Base-by-base conservation (phyloP, 2,888 invertebrate genomes). In the Carabus problematicus region DNA sequence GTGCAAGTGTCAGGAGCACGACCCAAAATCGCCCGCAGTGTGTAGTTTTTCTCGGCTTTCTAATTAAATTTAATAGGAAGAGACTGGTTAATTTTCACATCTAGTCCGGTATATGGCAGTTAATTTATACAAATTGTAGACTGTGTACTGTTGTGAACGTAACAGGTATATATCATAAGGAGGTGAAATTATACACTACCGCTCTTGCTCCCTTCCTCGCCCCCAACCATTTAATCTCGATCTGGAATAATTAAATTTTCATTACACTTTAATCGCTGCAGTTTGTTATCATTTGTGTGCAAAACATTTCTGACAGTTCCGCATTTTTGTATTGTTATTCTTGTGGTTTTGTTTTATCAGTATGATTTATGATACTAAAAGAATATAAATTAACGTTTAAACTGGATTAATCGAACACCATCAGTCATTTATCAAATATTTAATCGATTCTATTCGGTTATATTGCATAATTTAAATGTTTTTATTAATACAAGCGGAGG, bases 111-210 rank as follows among this genome's bases (percentile, higher is more conserved):
- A 49, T 63, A 19, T 41, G 52, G 18, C 18, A 49, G 63, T 63
- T 63, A 63, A 63, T 63, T 63, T 63, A 63, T 63, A 63, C 54
- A 63, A 63, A 63, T 63, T 63, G 63, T 63, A 54, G 63, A 49
- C 41, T 63, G 41, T n/a, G 42, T 42, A 42, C 41, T 60, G 14
- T 40, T n/a, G 39, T 19, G 29, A 47, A 29, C 29, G 29, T 2
- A 29, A 29, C 6, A 29, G 1, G 14, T 43, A 59, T 59, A 59
- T 59, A 59, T 59, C 60, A 43, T 60, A 54, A 39, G n/a, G 19
- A 54, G 39, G 18, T 63, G 39, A 54, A 52, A 63, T 63, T 63
- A 63, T n/a, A 56, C 40, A 63, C 29, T 29, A 2, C 29, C 29
- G 6, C 29, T 29, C 29, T 29, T 6, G 2, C 29, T 29, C 29